Base-by-base conservation (phyloP, 2,797 vertebrate species). In the Cyclopterus lumpus region DNA sequence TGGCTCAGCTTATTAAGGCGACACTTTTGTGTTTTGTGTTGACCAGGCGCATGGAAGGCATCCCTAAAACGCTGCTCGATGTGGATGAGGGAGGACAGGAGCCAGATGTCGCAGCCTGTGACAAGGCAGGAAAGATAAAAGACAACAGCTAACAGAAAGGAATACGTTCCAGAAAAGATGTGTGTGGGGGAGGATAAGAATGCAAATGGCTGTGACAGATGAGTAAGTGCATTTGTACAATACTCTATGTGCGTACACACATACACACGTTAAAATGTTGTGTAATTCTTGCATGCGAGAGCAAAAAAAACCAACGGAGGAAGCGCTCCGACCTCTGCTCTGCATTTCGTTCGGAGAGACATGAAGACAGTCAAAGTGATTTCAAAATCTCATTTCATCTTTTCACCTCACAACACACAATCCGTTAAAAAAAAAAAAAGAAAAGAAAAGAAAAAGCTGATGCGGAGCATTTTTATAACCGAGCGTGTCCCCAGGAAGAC, bases 51-150 rank as follows among this genome's bases (percentile, higher is more conserved):
- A 44, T 57, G 49, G 20, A 32, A 63, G 54, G 67, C 77, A 73
- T 79, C 53, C 54, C 26, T 66, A 85, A 77, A n/a, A 83, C 67
- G 77, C 66, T 42, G 58, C 76, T 82, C 75, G 84, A 83, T 54
- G 77, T 74, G 73, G 55, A 85, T 61, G 34, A 79, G 58, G 55
- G 73, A 81, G 69, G 88, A 88, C 71, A 70, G 78, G 69, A 86
- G 85, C 84, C 84, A 86, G 82, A 89, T 88, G 89, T 88, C 81
- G 63, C 78, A 80, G 83, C 67, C 79, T 64, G 77, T 69, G 72
- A 88, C 79, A 71, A 79, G 76, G 70, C 73, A 71, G 44, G 26
- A 67, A 77, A 85, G 75, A 90, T 82, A 84, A 82, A 84, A 80
- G 75, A 79, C 72, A 86, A 61, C 73, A 55, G 66, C 67, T 61